Conservation (phyloP, 2,888 invertebrate genomes). For the Bugulina stolonifera region DNA sequence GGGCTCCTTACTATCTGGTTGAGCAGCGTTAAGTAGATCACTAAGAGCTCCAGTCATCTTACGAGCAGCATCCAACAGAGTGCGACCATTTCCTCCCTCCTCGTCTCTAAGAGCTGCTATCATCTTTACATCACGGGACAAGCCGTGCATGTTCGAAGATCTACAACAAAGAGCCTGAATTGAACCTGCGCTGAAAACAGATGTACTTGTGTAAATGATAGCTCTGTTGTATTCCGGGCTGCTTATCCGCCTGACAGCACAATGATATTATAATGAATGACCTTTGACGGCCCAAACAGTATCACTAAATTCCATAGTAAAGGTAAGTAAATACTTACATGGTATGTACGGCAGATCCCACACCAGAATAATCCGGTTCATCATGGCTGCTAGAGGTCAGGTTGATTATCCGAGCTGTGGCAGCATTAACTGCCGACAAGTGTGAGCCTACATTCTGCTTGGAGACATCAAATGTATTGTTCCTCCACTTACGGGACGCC, state of each 20-base stretch:
- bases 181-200: too few relatives aligned
- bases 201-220: too few relatives aligned
- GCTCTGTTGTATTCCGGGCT: too few relatives aligned
- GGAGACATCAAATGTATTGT: constrained; percentile 85
- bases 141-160: constrained; percentile 89
- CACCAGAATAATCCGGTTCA: constrained; percentile 85
- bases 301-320: too few relatives aligned
- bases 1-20: constrained; percentile 60
- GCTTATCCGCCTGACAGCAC: too few relatives aligned
- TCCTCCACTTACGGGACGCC: constrained; percentile 86
- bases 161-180: too few relatives aligned
- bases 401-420: constrained; percentile 93
- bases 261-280: too few relatives aligned
- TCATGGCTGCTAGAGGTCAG: constrained; percentile 72
- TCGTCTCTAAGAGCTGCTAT: constrained; percentile 87
- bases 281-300: too few relatives aligned
- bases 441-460: constrained; percentile 94
- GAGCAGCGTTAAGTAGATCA: constrained; percentile 87
- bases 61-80: constrained; percentile 83
- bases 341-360: constrained; percentile 93
- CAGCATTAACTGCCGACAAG: constrained; percentile 98
- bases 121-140: constrained; percentile 84
- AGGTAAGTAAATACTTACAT: constrained; percentile 58
- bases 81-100: constrained; percentile 68
- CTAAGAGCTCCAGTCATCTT: constrained; percentile 82